These are phyloP conservation scores for Drosophila prosaltans DNA, from an alignment of 1,140 invertebrate genomes.

Conservation along the genomic window DNA sequence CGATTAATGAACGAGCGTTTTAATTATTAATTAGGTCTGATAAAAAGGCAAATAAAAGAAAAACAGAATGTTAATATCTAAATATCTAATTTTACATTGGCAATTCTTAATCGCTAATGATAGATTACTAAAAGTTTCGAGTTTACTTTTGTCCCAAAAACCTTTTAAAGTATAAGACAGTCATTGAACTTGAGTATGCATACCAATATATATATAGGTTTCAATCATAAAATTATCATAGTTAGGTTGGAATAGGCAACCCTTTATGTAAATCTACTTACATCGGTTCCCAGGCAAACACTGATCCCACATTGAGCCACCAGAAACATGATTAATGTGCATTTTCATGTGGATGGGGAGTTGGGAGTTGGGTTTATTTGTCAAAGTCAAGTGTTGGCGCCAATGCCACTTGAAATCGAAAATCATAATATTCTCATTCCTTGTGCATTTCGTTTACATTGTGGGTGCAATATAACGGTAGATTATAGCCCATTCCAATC, in stretches of 20 bases:
- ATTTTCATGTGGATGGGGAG: not conserved
- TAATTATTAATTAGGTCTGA: slow-evolving; percentile 65
- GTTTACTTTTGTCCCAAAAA: not conserved
- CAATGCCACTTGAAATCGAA: slow-evolving; percentile 61
- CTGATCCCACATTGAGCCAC: slow-evolving; percentile 44
- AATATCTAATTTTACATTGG: slow-evolving; percentile 15
- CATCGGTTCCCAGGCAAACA: slow-evolving; percentile 19
- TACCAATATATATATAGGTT: too few relatives aligned
- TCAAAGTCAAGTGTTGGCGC: slow-evolving; percentile 82
- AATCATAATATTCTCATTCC: not conserved
- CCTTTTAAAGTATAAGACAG: not conserved
- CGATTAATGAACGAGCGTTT: slow-evolving; percentile 58
- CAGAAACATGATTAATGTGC: slow-evolving; percentile 67
- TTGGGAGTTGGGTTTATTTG: slow-evolving; percentile 52
- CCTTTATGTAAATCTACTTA: slow-evolving; percentile 50
- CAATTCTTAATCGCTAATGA: not conserved
- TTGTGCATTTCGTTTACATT: slow-evolving; percentile 38
- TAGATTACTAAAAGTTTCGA: not conserved
- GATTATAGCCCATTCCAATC: slow-evolving; percentile 34
- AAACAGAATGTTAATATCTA: slow-evolving; percentile 34
- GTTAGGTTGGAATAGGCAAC: not conserved
- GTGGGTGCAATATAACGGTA: slow-evolving; percentile 46
- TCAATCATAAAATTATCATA: not conserved
- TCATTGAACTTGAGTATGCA: not conserved
- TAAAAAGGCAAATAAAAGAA: slow-evolving; percentile 40